phyloP scores from a whole-genome alignment of 2,797 vertebrate species.

The Xiphorhynchus erythropygius region DNA sequence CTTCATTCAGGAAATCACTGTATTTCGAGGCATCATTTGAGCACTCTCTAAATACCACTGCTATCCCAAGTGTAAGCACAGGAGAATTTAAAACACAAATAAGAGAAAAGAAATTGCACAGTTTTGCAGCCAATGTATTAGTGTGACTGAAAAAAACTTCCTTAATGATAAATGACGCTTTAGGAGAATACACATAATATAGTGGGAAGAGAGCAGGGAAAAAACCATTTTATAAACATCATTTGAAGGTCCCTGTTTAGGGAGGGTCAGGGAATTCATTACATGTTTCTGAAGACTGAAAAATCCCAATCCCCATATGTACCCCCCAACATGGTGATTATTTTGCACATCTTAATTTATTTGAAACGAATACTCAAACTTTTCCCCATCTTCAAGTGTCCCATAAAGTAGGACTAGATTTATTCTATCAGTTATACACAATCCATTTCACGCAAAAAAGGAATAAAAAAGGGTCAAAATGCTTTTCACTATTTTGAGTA shows the following conservation, averaged over 20 bases:
- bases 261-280: neutral
- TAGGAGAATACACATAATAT: neutral
- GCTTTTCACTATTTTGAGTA: neutral
- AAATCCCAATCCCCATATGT: neutral
- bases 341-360: neutral
- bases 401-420: neutral
- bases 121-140: neutral
- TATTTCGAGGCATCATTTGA: neutral
- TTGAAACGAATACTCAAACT: neutral
- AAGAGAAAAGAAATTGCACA: neutral
- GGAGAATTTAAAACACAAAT: neutral
- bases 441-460: neutral
- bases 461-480: neutral
- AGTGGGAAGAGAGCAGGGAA: neutral
- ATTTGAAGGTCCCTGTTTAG: neutral
- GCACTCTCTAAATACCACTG: neutral
- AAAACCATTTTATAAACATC: neutral
- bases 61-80: neutral
- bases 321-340: neutral
- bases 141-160: neutral
- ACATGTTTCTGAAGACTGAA: neutral
- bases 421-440: neutral
- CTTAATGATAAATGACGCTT: neutral
- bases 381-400: neutral
- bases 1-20: neutral